Evolutionary conservation across 2,113 vertebrate genomes (phyloP).

Genomic region (Phalacrocorax pelagicus): DNA sequence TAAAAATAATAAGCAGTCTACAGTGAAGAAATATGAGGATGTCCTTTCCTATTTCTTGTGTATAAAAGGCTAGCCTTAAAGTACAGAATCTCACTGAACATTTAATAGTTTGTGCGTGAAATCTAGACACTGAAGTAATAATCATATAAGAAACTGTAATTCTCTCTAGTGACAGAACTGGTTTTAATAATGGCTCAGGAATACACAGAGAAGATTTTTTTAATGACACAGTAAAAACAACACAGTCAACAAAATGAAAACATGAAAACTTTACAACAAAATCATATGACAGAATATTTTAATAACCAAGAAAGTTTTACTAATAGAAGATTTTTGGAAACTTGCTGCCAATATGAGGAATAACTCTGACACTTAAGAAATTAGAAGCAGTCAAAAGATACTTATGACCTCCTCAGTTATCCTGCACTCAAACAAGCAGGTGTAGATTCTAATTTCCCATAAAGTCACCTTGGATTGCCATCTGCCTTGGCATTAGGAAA

Average conservation of each 20-base stretch:
- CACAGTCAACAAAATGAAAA: not conserved
- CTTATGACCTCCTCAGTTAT: not conserved
- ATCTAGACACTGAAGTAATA: not conserved
- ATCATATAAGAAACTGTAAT: not conserved
- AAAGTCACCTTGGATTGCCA: not conserved
- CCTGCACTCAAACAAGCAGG: not conserved
- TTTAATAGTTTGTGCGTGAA: not conserved
- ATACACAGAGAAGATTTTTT: not conserved
- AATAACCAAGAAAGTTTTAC: not conserved
- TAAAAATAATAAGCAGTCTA: not conserved
- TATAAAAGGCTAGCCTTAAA: not conserved
- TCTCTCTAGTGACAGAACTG: not conserved
- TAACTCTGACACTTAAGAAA: not conserved
- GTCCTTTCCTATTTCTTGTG: not conserved
- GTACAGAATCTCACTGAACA: not conserved
- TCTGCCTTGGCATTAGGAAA: not conserved
- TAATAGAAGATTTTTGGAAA: not conserved
- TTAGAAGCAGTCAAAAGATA: not conserved
- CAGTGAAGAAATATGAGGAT: not conserved
- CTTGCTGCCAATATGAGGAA: not conserved
- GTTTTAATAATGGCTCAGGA: not conserved
- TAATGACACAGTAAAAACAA: not conserved
- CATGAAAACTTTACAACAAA: not conserved
- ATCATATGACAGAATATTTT: not conserved
- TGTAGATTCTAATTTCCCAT: not conserved